Evolutionary conservation across 2,797 vertebrate genomes (phyloP), one percentile per base, ranked within the genome.

Genomic region (Malurus splendens): DNA sequence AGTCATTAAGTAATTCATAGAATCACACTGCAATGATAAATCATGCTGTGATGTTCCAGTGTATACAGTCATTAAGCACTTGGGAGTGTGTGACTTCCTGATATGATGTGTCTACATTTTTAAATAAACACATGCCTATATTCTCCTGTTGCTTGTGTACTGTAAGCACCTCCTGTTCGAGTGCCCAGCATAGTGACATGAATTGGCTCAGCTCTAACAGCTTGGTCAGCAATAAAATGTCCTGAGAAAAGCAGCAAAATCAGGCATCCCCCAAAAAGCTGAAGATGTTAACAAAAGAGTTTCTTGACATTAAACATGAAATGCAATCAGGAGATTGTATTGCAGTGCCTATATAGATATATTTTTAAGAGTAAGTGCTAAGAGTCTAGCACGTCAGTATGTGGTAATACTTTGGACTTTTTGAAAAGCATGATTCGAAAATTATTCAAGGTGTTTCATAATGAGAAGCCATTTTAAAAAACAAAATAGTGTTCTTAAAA

Each of bases 51-150:
- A 47, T 86, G 56, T 52, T 67, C 74, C 75, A 82, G 78, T 32
- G 73, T 89, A 87, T 56, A 89, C 67, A 79, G 59, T 71, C 67
- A 91, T 89, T 93, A 93, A 85, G 90, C 85, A 93, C 90, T 95
- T 92, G 62, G 92, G 52, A 85, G 77, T 70, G 82, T 7, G 10
- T 84, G 90, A 83, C 70, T 91, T 87, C 61, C 45, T 56, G 93
- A 93, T 86, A 83, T 42, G 89, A 87, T 54, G 14, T 81, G 45
- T 92, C 89, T 64, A 75, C 50, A 25, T 83, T 85, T 87, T 84
- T 39, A 95, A 92, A 72, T 65, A 79, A 96, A 92, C 92, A 90
- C 74, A 80, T 70, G 83, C 47, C 87, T 54, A 18, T 87, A 66
- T 78, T 87, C 89, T 28, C 80, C 94, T 92, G 90, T 90, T 89